Evolutionary conservation across 2,888 invertebrate genomes (phyloP), one percentile per base, ranked within the genome.

Genomic region (Fabriciana adippe): DNA sequence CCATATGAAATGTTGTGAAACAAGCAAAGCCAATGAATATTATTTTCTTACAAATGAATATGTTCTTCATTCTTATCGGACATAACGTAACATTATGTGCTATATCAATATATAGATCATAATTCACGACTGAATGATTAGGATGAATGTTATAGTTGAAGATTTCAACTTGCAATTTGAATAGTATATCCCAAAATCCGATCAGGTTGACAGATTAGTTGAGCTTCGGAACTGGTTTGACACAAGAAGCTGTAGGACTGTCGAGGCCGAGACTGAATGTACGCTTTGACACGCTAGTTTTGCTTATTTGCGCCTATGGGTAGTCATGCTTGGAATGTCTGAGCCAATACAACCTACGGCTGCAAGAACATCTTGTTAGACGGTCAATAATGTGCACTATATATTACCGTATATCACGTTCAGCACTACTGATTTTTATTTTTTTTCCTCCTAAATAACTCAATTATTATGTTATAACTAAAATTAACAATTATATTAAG

Each of bases 281-380:
- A 81, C 88, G 84, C 84, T 85, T 69, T 66, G 82, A 84, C 70
- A 72, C 82, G 81, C 83, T 81, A 83, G 83, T 81, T 73, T 73
- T 72, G 72, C 71, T 80, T 76, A 76, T 74, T 76, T 76, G 80
- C 77, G 79, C 75, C 75, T 69, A 77, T 81, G 81, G 85, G 89
- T 88, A 89, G 89, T 90, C 89, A 90, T 87, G 88, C 84, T 86
- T 79, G 86, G 86, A 84, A 87, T 88, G 86, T 84, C 84, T 84
- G 81, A 83, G 79, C 76, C 77, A 81, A 81, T 82, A 82, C 81
- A 81, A 73, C 83, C 78, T 75, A 75, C 75, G 75, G 87, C 85
- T 81, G 79, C 82, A 77, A 75, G 79, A 80, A 81, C 66, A 72
- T 73, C 55, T 15, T 51, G 45, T 62, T 48, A 67, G 21, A 51